Evolutionary conservation across 2,888 invertebrate species (phyloP).

Genomic region (Malthinus seriepunctatus): DNA sequence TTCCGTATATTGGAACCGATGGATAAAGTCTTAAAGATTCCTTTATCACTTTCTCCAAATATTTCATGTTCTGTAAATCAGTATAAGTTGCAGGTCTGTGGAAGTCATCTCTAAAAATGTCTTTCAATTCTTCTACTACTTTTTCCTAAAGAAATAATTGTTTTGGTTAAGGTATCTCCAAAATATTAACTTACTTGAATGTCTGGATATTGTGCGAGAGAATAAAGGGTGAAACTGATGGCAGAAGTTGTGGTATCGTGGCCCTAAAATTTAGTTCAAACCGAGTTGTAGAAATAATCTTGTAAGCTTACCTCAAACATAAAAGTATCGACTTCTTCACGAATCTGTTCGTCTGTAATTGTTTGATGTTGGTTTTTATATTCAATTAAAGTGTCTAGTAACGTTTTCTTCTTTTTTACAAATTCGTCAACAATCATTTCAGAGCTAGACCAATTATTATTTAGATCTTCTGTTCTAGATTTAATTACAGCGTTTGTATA

Average conservation of each 20-base stretch:
- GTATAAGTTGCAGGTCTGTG: neutral
- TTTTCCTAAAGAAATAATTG: neutral
- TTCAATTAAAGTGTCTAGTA: too few species aligned
- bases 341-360: too few species aligned
- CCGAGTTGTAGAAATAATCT: neutral
- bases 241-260: constrained; percentile 57
- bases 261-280: constrained; percentile 43
- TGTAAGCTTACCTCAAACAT: too few species aligned
- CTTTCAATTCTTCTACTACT: too few species aligned
- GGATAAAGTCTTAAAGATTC: neutral
- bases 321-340: too few species aligned
- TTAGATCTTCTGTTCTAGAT: too few species aligned
- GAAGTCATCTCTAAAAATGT: neutral
- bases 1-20: neutral
- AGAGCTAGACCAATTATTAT: too few species aligned
- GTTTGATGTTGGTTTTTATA: too few species aligned
- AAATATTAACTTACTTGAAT: constrained; percentile 42
- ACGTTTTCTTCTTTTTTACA: too few species aligned
- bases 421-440: too few species aligned
- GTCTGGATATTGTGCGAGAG: constrained; percentile 52
- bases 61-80: too few species aligned
- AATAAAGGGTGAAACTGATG: constrained; percentile 54
- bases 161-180: neutral
- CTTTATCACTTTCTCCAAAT: neutral
- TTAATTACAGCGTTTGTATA: too few species aligned